A percentile compares a stretch with the other conserved stretches of the same genome.
phyloP scores from a whole-genome alignment of 1,140 invertebrate species.

The Homarus americanus region DNA sequence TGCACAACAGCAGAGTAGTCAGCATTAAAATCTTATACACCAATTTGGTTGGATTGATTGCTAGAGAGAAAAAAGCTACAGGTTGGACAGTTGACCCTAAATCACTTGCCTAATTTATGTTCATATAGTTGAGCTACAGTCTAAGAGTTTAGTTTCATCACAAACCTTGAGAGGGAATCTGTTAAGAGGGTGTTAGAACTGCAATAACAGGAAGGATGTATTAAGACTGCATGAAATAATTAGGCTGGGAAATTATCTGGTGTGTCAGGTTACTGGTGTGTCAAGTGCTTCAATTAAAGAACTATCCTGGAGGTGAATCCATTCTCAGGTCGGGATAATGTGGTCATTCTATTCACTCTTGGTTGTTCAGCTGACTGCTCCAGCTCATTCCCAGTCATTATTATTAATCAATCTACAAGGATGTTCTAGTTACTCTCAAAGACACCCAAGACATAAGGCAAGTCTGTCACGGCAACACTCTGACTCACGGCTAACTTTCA shows the following conservation, averaged over 20 bases:
- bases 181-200: not conserved
- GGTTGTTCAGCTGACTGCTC: not conserved
- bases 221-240: not conserved
- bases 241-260: not conserved
- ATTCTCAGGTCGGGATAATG: not conserved
- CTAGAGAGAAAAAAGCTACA: conserved; percentile 27
- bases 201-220: no score
- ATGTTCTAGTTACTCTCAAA: not conserved
- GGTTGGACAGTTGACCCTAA: not conserved
- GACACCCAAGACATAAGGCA: not conserved
- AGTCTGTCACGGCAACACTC: not conserved
- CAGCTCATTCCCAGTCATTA: not conserved
- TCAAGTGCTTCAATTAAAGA: not conserved
- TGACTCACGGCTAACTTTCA: not conserved
- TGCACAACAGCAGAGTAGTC: conserved; percentile 35
- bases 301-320: not conserved
- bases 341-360: not conserved
- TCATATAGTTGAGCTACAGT: not conserved
- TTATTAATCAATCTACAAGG: not conserved
- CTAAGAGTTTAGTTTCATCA: not conserved
- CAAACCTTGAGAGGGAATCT: conserved; percentile 14
- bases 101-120: not conserved
- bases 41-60: conserved; percentile 22
- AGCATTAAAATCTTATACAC: conserved; percentile 7
- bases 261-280: not conserved